Evolutionary conservation across 2,113 vertebrate species (phyloP).

Genomic region (Polypterus bichir): DNA sequence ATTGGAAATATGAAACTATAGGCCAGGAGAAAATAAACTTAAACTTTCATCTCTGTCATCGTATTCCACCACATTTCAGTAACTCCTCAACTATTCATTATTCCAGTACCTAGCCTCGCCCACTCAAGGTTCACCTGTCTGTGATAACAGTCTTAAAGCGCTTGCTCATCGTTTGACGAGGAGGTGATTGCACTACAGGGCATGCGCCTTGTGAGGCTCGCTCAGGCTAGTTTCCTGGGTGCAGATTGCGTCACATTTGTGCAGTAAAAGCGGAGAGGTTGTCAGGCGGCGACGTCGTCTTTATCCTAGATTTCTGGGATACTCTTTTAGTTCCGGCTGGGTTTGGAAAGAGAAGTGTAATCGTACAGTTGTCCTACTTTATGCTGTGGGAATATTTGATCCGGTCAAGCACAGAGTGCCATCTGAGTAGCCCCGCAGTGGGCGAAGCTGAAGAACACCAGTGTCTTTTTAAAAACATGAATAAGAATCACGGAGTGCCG

Average conservation of each 20-base stretch:
- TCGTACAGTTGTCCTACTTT: slow-evolving; percentile 5
- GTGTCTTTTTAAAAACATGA: slow-evolving; percentile 54
- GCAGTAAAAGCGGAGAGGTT: slow-evolving; percentile 1
- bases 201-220: slow-evolving; percentile 5
- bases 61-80: too few species aligned
- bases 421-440: slow-evolving; percentile 24
- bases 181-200: too few species aligned
- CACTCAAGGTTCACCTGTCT: too few species aligned
- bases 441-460: slow-evolving; percentile 26
- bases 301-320: slow-evolving; percentile 1
- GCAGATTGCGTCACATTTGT: slow-evolving; percentile 22
- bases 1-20: too few species aligned
- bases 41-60: too few species aligned
- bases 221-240: slow-evolving; percentile 31
- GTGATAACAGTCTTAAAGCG: too few species aligned
- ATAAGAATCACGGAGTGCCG: slow-evolving; percentile 55
- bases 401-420: slow-evolving; percentile 5
- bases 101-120: too few species aligned
- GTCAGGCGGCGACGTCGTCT: slow-evolving; percentile 6
- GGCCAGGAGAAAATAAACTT: too few species aligned
- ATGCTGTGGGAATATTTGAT: slow-evolving; percentile 8
- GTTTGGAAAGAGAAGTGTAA: slow-evolving; percentile 3
- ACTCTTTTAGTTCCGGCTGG: slow-evolving; percentile 4
- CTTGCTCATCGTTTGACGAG: too few species aligned
- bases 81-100: too few species aligned